Conservation (phyloP, 2,797 vertebrate species). For the Megalops cyprinoides region DNA sequence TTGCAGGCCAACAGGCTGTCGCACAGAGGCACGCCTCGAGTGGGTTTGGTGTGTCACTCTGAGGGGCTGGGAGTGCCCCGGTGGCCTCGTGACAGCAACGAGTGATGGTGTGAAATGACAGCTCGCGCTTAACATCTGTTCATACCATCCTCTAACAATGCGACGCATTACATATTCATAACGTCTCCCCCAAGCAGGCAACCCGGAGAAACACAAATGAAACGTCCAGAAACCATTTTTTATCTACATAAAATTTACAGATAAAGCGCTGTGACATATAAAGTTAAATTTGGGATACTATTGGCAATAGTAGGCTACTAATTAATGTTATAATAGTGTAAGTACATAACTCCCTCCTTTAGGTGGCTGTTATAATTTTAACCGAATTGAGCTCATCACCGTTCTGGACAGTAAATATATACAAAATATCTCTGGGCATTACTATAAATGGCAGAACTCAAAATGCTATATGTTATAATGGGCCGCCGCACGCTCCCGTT, state of each 20-base stretch:
- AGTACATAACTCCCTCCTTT: too few species aligned
- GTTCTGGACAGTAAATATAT: too few species aligned
- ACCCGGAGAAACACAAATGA: slow-evolving; percentile 26
- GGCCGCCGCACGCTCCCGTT: neutral
- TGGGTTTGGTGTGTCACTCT: neutral
- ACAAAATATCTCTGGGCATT: neutral
- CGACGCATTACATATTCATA: slow-evolving; percentile 80
- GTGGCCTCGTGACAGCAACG: slow-evolving; percentile 54
- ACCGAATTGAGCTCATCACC: too few species aligned
- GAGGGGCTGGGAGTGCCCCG: slow-evolving; percentile 28
- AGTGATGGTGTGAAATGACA: slow-evolving; percentile 71
- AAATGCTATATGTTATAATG: neutral
- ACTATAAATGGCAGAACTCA: neutral
- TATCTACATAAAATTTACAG: too few species aligned
- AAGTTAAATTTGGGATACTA: too few species aligned
- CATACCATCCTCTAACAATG: slow-evolving; percentile 68
- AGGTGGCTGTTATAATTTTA: too few species aligned
- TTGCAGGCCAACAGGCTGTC: slow-evolving; percentile 34
- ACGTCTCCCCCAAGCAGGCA: slow-evolving; percentile 58
- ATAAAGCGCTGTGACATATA: too few species aligned
- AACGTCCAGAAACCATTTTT: too few species aligned
- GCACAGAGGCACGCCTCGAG: slow-evolving; percentile 11
- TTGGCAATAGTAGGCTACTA: too few species aligned
- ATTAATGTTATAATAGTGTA: too few species aligned
- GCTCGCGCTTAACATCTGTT: slow-evolving; percentile 79